Conservation (phyloP, 2,113 vertebrate genomes). For the Indicator maculatus region DNA sequence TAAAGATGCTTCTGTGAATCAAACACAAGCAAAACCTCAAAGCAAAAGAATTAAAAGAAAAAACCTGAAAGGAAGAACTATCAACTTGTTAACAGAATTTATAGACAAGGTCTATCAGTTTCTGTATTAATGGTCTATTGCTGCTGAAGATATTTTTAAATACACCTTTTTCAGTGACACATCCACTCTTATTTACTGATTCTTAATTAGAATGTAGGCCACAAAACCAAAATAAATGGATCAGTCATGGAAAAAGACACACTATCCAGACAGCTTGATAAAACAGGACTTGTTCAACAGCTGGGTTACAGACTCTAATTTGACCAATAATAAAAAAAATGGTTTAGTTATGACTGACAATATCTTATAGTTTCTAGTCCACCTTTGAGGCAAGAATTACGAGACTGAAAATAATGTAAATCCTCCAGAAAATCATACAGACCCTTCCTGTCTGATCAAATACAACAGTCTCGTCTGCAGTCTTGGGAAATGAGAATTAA, state of each 20-base stretch:
- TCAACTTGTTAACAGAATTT: neutral
- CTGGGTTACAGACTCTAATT: neutral
- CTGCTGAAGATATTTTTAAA: neutral
- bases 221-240: neutral
- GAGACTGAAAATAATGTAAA: neutral
- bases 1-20: constrained; percentile 15
- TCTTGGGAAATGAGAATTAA: neutral
- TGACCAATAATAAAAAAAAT: neutral
- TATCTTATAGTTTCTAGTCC: neutral
- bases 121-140: neutral
- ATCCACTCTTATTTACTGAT: neutral
- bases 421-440: neutral
- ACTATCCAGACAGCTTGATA: neutral
- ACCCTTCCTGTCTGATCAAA: neutral
- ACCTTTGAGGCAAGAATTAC: neutral
- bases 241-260: neutral
- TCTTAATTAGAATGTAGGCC: neutral
- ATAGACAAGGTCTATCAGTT: neutral
- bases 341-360: neutral
- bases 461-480: neutral
- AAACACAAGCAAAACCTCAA: neutral
- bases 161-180: neutral
- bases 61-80: neutral
- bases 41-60: neutral
- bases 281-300: neutral